Evolutionary conservation across 1,140 invertebrate genomes (phyloP).

Genomic region (Heliothis subflexa): DNA sequence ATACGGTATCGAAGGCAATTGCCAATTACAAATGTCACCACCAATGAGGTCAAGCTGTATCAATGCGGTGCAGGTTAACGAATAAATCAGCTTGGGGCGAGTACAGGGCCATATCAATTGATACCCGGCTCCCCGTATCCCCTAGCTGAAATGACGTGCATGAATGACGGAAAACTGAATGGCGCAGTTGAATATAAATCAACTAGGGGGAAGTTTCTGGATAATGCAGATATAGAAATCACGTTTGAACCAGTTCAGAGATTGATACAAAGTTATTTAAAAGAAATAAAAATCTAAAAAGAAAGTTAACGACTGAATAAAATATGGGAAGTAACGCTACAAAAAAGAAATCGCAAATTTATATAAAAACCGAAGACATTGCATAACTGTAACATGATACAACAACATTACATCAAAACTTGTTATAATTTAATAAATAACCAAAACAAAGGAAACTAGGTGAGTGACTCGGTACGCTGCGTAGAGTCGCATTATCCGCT

Average conservation of each 20-base stretch:
- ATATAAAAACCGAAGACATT: slow-evolving; percentile 2
- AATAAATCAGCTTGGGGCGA: slow-evolving; percentile 74
- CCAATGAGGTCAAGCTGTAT: slow-evolving; percentile 72
- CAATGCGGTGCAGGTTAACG: slow-evolving; percentile 75
- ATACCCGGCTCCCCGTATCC: slow-evolving; percentile 56
- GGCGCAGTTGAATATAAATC: slow-evolving; percentile 32
- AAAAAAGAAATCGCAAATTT: not conserved
- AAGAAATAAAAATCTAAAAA: not conserved
- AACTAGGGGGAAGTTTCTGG: slow-evolving; percentile 29
- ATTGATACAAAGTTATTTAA: not conserved
- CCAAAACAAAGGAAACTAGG: slow-evolving; percentile 36
- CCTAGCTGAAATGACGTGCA: slow-evolving; percentile 50
- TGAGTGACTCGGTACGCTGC: slow-evolving; percentile 7
- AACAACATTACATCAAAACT: slow-evolving; percentile 7
- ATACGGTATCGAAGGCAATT: slow-evolving; percentile 56
- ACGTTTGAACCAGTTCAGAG: not conserved
- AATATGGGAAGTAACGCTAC: slow-evolving; percentile 21
- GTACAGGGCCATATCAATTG: slow-evolving; percentile 78
- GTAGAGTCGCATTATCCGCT: slow-evolving; percentile 6
- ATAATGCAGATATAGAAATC: not conserved
- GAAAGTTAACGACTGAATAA: not conserved
- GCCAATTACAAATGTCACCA: slow-evolving; percentile 50
- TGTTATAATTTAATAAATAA: slow-evolving; percentile 35
- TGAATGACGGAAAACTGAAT: slow-evolving; percentile 40
- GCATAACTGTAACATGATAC: slow-evolving; percentile 18